Evolutionary conservation across 2,113 vertebrate species (phyloP).

Genomic region (Xyliphius kryptos): DNA sequence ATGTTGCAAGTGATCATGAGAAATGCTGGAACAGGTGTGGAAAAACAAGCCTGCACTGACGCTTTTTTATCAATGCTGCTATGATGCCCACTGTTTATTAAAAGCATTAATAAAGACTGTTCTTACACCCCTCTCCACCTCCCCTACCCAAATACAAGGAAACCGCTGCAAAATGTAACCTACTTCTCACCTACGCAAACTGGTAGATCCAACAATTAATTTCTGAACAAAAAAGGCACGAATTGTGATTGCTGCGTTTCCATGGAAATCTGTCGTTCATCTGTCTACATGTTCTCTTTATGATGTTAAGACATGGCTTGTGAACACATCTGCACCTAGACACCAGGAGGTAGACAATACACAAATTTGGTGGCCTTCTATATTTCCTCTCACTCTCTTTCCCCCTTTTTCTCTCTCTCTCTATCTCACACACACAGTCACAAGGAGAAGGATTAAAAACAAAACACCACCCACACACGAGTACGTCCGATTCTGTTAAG

Average conservation of each 20-base stretch:
- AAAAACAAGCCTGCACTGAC: too few species aligned
- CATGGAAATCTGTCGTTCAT: conserved; percentile 57
- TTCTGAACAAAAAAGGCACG: conserved; percentile 23
- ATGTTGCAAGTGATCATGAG: too few species aligned
- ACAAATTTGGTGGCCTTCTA: conserved; percentile 11
- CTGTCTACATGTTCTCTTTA: conserved; percentile 35
- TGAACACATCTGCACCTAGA: conserved; percentile 10
- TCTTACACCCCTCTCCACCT: too few species aligned
- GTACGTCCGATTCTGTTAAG: not conserved
- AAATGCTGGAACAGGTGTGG: too few species aligned
- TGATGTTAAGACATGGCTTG: conserved; percentile 33
- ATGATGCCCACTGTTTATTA: too few species aligned
- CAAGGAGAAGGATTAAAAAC: conserved; percentile 35
- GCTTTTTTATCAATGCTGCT: too few species aligned
- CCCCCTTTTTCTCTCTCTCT: not conserved
- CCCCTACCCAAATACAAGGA: not conserved
- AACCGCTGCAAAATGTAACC: not conserved
- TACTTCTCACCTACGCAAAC: conserved; percentile 24
- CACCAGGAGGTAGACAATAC: conserved; percentile 8
- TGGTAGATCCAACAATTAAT: conserved; percentile 22
- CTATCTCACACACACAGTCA: conserved; percentile 21
- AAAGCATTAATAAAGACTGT: too few species aligned
- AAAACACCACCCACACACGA: conserved; percentile 27
- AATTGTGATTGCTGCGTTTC: conserved; percentile 53
- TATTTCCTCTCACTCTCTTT: not conserved